Conservation (phyloP, 1,140 invertebrate species). For the Penaeus vannamei region DNA sequence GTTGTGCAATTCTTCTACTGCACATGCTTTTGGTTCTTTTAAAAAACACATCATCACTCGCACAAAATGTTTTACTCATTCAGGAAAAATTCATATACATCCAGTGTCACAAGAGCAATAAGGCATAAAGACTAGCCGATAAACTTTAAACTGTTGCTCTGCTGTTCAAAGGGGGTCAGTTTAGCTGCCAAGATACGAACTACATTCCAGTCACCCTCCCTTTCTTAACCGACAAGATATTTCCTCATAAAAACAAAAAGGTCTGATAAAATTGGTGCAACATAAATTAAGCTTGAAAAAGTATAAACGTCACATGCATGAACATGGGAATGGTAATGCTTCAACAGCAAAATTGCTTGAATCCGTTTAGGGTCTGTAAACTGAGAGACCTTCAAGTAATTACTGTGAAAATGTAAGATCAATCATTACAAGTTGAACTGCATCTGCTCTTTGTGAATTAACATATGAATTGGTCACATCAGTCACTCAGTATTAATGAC, state of each 20-base stretch:
- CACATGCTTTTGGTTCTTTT: slow-evolving; percentile 18
- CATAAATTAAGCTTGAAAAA: not conserved
- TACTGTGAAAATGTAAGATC: too few species aligned
- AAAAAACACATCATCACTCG: slow-evolving; percentile 30
- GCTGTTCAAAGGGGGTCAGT: slow-evolving; percentile 39
- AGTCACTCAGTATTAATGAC: too few species aligned
- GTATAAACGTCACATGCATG: slow-evolving; percentile 25
- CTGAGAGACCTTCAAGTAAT: not conserved
- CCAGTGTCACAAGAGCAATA: slow-evolving; percentile 40
- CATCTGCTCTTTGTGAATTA: too few species aligned
- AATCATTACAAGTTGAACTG: too few species aligned
- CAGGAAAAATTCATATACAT: slow-evolving; percentile 39
- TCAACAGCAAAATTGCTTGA: slow-evolving; percentile 6
- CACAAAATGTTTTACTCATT: slow-evolving; percentile 37
- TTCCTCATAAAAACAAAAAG: not conserved
- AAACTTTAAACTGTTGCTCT: slow-evolving; percentile 35
- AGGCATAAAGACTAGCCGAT: slow-evolving; percentile 36
- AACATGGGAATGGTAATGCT: slow-evolving; percentile 21
- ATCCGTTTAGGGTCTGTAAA: slow-evolving; percentile 3
- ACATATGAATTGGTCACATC: too few species aligned
- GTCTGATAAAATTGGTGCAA: slow-evolving; percentile 12
- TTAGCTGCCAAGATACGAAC: slow-evolving; percentile 47
- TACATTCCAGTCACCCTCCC: not conserved
- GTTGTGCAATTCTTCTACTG: slow-evolving; percentile 29
- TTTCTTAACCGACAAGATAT: slow-evolving; percentile 3